Conservation (phyloP, 2,113 vertebrate genomes). For the Vulpes lagopus region DNA sequence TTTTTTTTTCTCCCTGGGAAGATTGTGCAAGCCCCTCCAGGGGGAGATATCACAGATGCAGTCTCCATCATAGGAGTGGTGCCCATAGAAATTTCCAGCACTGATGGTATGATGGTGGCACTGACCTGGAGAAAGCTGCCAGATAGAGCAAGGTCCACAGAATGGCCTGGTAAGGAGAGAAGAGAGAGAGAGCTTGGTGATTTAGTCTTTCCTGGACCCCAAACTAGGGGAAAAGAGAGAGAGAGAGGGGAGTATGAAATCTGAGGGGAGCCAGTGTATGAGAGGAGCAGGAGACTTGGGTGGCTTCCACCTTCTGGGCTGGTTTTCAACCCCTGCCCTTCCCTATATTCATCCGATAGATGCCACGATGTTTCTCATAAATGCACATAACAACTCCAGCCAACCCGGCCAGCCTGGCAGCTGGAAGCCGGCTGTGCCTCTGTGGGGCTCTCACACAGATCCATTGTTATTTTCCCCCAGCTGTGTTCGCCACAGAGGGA, state of each 20-base stretch:
- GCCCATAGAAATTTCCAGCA: accelerated
- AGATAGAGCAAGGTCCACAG: background rate
- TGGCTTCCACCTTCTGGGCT: background rate
- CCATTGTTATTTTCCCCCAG: background rate
- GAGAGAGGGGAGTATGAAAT: background rate
- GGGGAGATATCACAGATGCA: background rate
- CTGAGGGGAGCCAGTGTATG: background rate
- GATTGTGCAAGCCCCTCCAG: accelerated
- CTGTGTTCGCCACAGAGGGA: background rate
- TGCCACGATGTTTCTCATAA: background rate
- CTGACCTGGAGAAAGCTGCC: background rate
- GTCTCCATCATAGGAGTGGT: accelerated
- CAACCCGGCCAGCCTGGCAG: background rate
- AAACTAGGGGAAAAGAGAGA: background rate
- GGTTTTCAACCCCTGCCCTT: background rate
- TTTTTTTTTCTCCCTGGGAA: accelerated
- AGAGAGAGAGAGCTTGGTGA: background rate
- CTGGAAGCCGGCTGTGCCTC: background rate
- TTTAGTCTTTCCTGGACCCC: background rate
- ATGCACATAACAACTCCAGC: conserved; percentile 18
- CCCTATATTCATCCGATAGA: conserved; percentile 61
- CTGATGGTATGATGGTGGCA: background rate
- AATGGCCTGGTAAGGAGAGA: conserved; percentile 2
- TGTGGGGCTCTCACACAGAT: background rate
- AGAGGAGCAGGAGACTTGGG: background rate